Evolutionary conservation across 2,113 vertebrate species (phyloP), one percentile per base, ranked within the genome.

Genomic region (Scomber scombrus): DNA sequence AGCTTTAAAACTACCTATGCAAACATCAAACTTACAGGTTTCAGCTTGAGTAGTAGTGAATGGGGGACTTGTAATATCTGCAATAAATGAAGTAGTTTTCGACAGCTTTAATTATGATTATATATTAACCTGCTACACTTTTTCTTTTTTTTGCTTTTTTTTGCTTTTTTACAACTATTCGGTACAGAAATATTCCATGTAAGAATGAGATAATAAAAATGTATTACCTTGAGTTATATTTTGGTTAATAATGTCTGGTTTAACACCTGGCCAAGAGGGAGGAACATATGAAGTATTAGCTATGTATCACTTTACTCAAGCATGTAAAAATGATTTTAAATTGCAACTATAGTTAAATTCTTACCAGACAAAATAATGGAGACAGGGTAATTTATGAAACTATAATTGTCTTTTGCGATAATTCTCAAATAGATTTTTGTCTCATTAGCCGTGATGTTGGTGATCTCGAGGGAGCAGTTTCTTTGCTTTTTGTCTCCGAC

Each of bases 401-500:
- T 92, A 85, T 31, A 92, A 0, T 29, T 5, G 0, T 79, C 0
- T 1, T 0, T 2, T 11, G 34, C 55, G 0, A 14, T 1, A 16
- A 95, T 7, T 70, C 93, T 85, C 26, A 95, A n/a, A 2, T 88
- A 86, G 2, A 92, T 72, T 0, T 0, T 0, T 15, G 0, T 0
- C 0, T 49, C 68, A 40, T 21, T 49, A 0, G 46, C 0, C 0
- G 0, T 5, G 15, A 95, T 6, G 11, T 72, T 0, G 3, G 0
- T 0, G 63, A 95, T 93, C 68, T 14, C 18, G 29, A 95, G 90
- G 23, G 93, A 81, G 57, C 94, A 95, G 62, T 75, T 13, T 18
- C 71, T 63, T 0, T 60, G 0, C 0, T 2, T 3, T 34, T 31
- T 14, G 2, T 88, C 3, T 51, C 91, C 89, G 0, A 46, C 18